phyloP scores from a whole-genome alignment of 2,113 vertebrate genomes.

The Amphiprion percula region DNA sequence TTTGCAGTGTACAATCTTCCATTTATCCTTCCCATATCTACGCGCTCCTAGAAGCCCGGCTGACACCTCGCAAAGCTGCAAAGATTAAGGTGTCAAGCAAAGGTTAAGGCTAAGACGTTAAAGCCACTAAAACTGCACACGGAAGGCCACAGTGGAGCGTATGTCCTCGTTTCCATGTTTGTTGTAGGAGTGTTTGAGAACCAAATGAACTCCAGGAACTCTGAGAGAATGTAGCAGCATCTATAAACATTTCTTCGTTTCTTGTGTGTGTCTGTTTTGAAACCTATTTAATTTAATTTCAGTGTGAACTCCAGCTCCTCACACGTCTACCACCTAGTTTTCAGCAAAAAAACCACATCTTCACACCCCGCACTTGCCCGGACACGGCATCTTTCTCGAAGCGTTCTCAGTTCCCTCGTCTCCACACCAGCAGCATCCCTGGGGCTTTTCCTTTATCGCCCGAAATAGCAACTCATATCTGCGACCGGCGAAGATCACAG shows the following conservation, averaged over 20 bases:
- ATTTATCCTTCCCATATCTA: conserved; percentile 62
- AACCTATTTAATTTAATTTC: conserved; percentile 14
- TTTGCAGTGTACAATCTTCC: conserved; percentile 48
- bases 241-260: too few species aligned
- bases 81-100: conserved; percentile 79
- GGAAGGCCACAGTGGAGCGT: conserved; percentile 6
- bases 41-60: conserved; percentile 44
- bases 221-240: background rate
- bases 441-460: conserved; percentile 67
- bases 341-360: conserved; percentile 32
- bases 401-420: conserved; percentile 44
- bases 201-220: conserved; percentile 32
- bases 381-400: conserved; percentile 34
- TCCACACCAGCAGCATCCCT: conserved; percentile 59
- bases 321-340: conserved; percentile 31
- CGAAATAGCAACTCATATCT: conserved; percentile 78
- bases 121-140: conserved; percentile 61
- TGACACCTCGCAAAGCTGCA: conserved; percentile 67
- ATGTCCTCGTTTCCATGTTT: background rate
- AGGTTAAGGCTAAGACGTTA: conserved; percentile 73
- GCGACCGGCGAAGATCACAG: conserved; percentile 58
- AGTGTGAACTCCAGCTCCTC: conserved; percentile 2
- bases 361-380: conserved; percentile 30
- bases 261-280: background rate
- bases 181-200: conserved; percentile 27